Percentiles rank a stretch among this genome's conserved stretches.
These are phyloP conservation scores for Chrysomallon squamiferum DNA, from an alignment of 1,140 invertebrate genomes.

Conservation along the genomic window DNA sequence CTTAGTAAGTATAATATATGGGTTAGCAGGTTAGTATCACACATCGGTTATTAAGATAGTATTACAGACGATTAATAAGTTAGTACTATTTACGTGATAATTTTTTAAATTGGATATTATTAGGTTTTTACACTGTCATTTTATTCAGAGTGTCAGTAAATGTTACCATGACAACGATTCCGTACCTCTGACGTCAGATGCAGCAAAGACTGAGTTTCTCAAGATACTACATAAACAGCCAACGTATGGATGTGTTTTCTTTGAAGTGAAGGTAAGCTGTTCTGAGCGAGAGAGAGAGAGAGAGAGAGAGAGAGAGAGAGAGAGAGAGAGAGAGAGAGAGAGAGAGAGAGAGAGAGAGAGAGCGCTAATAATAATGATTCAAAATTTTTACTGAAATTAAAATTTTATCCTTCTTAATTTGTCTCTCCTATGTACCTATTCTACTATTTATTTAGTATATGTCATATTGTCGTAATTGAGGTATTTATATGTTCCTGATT, in stretches of 20 bases:
- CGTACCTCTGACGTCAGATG: slow-evolving; percentile 19
- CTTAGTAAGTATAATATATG: background rate
- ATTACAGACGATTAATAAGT: too few species aligned
- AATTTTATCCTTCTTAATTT: too few species aligned
- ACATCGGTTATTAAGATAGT: too few species aligned
- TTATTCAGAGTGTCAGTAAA: slow-evolving; percentile 22
- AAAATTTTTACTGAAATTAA: too few species aligned
- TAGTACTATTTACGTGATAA: too few species aligned
- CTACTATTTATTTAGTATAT: too few species aligned
- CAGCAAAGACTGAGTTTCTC: slow-evolving; percentile 42
- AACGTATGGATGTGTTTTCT: slow-evolving; percentile 56
- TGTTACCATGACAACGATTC: slow-evolving; percentile 11
- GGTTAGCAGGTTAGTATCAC: too few species aligned
- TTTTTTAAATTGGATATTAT: too few species aligned
- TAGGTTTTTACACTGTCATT: too few species aligned
- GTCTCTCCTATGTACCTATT: too few species aligned
- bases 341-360: background rate
- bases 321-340: background rate
- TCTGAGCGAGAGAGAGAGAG: background rate
- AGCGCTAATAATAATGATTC: background rate
- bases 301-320: background rate
- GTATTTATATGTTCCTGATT: background rate
- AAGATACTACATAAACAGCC: slow-evolving; percentile 27
- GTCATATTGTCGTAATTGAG: too few species aligned
- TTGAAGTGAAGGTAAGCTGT: slow-evolving; percentile 50